These are phyloP conservation scores for Eudasyphora cyanicolor DNA, from an alignment of 2,888 invertebrate species.

Conservation along the genomic window DNA sequence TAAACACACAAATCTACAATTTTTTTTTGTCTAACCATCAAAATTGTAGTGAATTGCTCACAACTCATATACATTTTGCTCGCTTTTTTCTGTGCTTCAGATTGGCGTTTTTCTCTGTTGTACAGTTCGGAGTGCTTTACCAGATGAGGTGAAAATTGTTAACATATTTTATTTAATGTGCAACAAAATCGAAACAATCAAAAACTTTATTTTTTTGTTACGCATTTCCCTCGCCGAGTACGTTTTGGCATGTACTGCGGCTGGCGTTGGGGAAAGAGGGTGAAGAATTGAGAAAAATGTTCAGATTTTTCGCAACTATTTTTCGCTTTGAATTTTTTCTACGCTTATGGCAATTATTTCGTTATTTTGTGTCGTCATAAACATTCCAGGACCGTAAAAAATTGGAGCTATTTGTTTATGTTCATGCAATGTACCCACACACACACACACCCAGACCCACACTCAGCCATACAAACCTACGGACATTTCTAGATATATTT, in stretches of 20 bases:
- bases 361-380: conserved; percentile 29
- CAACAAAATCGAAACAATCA: conserved; percentile 51
- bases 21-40: conserved; percentile 25
- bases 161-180: conserved; percentile 57
- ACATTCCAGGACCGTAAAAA: conserved; percentile 9
- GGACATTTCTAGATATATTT: not conserved
- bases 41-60: conserved; percentile 15
- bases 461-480: too few relatives aligned
- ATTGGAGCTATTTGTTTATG: conserved; percentile 13
- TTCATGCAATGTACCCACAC: not conserved
- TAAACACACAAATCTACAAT: conserved; percentile 28
- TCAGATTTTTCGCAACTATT: conserved; percentile 34
- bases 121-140: conserved; percentile 25
- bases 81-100: not conserved
- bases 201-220: conserved; percentile 29
- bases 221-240: not conserved
- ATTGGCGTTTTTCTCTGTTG: conserved; percentile 9
- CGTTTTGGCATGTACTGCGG: not conserved
- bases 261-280: not conserved
- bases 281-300: conserved; percentile 11
- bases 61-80: conserved; percentile 5
- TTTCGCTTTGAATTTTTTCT: not conserved
- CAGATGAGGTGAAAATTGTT: conserved; percentile 55
- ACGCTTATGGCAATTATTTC: conserved; percentile 29
- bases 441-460: not conserved